These are phyloP conservation scores for Drosophila robusta DNA, from an alignment of 2,888 invertebrate species.

Conservation along the genomic window DNA sequence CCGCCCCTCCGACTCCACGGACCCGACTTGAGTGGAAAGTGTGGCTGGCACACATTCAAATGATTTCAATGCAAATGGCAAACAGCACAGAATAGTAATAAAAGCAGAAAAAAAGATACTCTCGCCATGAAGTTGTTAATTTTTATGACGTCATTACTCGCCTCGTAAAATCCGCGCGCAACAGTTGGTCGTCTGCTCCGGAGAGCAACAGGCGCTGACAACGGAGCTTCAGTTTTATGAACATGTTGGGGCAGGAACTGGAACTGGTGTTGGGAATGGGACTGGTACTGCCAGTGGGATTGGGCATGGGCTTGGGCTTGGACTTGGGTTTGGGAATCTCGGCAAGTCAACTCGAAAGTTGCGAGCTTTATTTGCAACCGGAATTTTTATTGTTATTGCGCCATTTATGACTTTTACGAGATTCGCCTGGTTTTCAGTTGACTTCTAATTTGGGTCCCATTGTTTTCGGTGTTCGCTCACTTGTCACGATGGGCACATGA, in stretches of 20 bases:
- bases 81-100: slow-evolving; percentile 37
- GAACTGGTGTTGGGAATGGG: slow-evolving; percentile 11
- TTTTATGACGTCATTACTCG: slow-evolving; percentile 84
- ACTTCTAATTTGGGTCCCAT: slow-evolving; percentile 57
- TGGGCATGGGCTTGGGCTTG: slow-evolving; percentile 1
- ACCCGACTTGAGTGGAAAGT: slow-evolving; percentile 23
- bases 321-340: slow-evolving; percentile 50
- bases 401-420: slow-evolving; percentile 77
- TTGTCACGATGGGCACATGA: slow-evolving; percentile 30
- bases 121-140: slow-evolving; percentile 81
- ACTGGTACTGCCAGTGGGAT: slow-evolving; percentile 12
- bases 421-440: slow-evolving; percentile 46
- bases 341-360: slow-evolving; percentile 57
- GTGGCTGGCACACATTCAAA: slow-evolving; percentile 66
- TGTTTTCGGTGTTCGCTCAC: slow-evolving; percentile 46
- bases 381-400: slow-evolving; percentile 80
- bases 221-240: slow-evolving; percentile 60
- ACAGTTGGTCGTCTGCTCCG: slow-evolving; percentile 78
- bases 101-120: slow-evolving; percentile 26
- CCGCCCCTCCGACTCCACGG: neutral
- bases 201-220: slow-evolving; percentile 67
- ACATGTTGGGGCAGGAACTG: slow-evolving; percentile 56
- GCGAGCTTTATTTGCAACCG: slow-evolving; percentile 75
- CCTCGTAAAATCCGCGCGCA: slow-evolving; percentile 83
- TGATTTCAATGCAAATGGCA: slow-evolving; percentile 46